Conservation (phyloP, 2,797 vertebrate genomes). For the Galagoides demidoff region DNA sequence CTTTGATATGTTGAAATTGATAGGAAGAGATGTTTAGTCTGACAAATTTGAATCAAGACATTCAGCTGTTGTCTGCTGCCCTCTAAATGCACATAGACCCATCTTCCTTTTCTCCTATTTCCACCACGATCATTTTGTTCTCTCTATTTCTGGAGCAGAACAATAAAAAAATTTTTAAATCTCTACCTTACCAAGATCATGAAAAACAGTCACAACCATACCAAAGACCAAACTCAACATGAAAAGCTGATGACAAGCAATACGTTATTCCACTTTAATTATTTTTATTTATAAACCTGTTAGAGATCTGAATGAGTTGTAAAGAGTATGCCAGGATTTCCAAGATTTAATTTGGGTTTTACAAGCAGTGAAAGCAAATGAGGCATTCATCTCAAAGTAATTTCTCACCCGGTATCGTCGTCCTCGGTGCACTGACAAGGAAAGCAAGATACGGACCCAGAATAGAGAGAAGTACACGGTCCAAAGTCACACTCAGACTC, state of each 20-base stretch:
- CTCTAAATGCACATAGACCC: not conserved
- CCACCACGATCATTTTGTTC: conserved; percentile 12
- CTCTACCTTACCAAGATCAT: not conserved
- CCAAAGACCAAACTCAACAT: conserved; percentile 44
- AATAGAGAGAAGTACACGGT: not conserved
- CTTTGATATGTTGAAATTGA: conserved; percentile 64
- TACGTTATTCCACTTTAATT: conserved; percentile 57
- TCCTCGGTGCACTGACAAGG: conserved; percentile 20
- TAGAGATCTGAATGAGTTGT: conserved; percentile 61
- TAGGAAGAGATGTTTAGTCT: not conserved
- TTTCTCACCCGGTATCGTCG: conserved; percentile 54
- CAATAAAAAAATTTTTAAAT: not conserved
- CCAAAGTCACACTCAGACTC: not conserved
- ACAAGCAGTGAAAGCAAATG: conserved; percentile 72
- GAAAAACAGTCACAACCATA: conserved; percentile 56
- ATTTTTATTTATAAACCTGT: conserved; percentile 70
- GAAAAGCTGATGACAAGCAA: conserved; percentile 54
- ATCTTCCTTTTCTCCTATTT: conserved; percentile 52
- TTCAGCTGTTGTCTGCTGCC: conserved; percentile 39
- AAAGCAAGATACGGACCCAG: conserved; percentile 1
- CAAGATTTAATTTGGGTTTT: conserved; percentile 74
- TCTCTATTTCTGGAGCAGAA: not conserved
- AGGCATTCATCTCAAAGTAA: conserved; percentile 69
- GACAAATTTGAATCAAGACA: conserved; percentile 48
- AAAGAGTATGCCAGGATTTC: conserved; percentile 49